These are phyloP conservation scores for Phoenoteleia sp. DNA, from an alignment of 2,888 invertebrate species.

Conservation along the genomic window DNA sequence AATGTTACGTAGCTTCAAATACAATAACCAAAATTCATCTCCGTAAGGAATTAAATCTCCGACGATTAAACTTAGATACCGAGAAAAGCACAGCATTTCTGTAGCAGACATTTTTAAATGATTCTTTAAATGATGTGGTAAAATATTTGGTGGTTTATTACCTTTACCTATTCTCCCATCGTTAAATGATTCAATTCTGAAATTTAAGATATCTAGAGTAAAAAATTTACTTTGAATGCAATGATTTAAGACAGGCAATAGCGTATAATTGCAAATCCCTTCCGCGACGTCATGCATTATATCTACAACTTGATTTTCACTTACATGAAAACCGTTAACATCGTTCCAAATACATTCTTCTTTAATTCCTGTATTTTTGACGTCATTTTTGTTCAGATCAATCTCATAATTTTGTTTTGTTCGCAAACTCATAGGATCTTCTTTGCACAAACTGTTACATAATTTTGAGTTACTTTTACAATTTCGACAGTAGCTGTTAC, in stretches of 20 bases:
- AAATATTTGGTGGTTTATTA: constrained; percentile 1
- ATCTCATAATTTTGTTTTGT: constrained; percentile 2
- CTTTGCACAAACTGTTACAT: background rate
- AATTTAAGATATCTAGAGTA: constrained; percentile 13
- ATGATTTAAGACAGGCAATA: constrained; percentile 4
- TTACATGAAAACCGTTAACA: constrained; percentile 6
- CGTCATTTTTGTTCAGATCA: background rate
- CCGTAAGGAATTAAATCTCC: no score
- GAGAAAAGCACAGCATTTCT: background rate
- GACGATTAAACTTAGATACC: no score
- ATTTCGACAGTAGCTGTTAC: background rate
- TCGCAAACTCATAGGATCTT: background rate
- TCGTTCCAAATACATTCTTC: constrained; percentile 14
- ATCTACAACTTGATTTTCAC: constrained; percentile 6
- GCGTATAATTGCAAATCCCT: constrained; percentile 16
- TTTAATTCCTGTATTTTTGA: constrained; percentile 9
- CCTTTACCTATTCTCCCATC: background rate
- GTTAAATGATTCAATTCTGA: background rate
- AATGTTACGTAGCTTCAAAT: background rate
- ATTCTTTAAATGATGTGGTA: background rate
- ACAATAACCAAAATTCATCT: no score
- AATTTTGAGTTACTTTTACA: background rate
- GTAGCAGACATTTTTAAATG: constrained; percentile 1
- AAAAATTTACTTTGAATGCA: constrained; percentile 1
- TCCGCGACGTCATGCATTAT: constrained; percentile 34